Conservation (phyloP, 2,113 vertebrate genomes). For the Macquaria ambigua region DNA sequence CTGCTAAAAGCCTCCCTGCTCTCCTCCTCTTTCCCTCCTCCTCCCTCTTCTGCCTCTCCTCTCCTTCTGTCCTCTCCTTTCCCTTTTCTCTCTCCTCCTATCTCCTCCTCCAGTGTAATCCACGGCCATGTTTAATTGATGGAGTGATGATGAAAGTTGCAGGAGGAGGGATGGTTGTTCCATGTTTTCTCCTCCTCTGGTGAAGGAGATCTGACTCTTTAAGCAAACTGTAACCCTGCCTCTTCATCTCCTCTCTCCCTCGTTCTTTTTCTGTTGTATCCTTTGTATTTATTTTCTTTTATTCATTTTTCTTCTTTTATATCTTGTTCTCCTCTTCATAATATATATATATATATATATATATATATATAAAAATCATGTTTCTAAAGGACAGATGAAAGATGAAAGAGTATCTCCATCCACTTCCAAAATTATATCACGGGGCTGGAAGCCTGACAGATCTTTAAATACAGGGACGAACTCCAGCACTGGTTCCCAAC, state of each 20-base stretch:
- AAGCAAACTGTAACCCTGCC: conserved; percentile 29
- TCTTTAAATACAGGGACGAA: not conserved
- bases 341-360: too few species aligned
- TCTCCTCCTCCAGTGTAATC: conserved; percentile 40
- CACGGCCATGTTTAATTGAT: conserved; percentile 76
- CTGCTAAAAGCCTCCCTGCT: conserved; percentile 57
- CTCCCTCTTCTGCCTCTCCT: not conserved
- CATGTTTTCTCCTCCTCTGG: conserved; percentile 69
- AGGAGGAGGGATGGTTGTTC: conserved; percentile 75
- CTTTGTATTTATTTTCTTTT: not conserved
- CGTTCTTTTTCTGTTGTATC: not conserved
- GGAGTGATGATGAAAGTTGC: conserved; percentile 79
- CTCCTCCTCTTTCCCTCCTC: conserved; percentile 46
- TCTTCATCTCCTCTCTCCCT: not conserved
- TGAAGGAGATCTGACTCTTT: conserved; percentile 43
- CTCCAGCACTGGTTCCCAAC: not conserved
- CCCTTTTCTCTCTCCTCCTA: not conserved
- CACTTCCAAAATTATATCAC: not conserved
- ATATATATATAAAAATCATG: too few species aligned
- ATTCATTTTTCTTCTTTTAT: not conserved
- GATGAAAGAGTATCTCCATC: not conserved
- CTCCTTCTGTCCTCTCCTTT: not conserved
- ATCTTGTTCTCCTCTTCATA: not conserved
- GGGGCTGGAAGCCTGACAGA: not conserved
- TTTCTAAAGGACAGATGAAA: not conserved